A percentile compares a stretch with the other conserved stretches of the same genome.
Evolutionary conservation across 2,797 vertebrate species (phyloP).

Genomic region (Triplophysa bombifrons): DNA sequence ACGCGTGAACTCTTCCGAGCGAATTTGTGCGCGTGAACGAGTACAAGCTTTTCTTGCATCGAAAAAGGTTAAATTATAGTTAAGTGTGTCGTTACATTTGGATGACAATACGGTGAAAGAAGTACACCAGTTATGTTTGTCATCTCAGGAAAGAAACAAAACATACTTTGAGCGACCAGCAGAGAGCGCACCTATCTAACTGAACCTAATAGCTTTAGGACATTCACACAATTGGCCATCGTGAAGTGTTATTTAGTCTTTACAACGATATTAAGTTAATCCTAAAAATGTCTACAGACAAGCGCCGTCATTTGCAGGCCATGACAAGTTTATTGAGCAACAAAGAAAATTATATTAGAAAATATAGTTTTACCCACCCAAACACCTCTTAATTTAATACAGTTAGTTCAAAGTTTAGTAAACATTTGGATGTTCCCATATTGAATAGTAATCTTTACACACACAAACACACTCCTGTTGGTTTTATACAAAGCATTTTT

Average conservation of each 20-base stretch:
- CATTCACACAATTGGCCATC: not conserved
- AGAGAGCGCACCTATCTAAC: conserved; percentile 43
- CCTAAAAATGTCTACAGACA: not conserved
- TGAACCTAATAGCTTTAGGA: conserved; percentile 1
- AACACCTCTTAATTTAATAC: no score
- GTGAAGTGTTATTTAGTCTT: not conserved
- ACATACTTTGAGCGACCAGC: conserved; percentile 45
- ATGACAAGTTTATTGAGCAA: no score
- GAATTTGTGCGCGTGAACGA: not conserved
- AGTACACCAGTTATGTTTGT: no score
- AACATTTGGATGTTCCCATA: no score
- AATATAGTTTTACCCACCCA: no score
- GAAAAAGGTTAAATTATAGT: not conserved
- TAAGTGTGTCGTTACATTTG: not conserved
- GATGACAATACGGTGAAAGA: not conserved
- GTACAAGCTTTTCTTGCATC: not conserved
- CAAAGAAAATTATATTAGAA: no score
- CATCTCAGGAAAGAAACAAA: not conserved
- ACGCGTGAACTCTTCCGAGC: not conserved
- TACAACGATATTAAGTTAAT: not conserved
- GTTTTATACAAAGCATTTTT: no score
- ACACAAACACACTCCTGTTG: no score
- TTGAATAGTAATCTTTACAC: no score
- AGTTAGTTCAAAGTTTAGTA: no score
- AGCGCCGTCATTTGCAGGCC: not conserved